Conservation (phyloP, 2,888 invertebrate genomes). For the Parnassius smintheus region DNA sequence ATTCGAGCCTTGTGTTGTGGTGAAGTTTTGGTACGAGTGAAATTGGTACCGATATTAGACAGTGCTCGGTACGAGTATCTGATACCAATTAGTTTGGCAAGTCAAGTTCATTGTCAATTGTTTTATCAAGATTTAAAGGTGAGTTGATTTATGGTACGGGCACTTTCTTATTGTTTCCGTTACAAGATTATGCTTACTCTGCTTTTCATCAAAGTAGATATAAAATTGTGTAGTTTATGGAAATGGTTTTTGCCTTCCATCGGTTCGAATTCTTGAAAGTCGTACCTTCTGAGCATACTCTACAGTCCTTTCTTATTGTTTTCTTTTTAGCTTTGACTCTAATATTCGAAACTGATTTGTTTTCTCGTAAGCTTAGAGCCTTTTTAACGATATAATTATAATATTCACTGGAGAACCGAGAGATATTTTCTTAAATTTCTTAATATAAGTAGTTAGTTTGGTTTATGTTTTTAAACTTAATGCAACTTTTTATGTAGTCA, state of each 20-base stretch:
- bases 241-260: slow-evolving; percentile 10
- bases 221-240: slow-evolving; percentile 12
- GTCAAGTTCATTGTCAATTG: slow-evolving; percentile 63
- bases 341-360: too few species aligned
- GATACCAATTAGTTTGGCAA: slow-evolving; percentile 54
- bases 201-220: slow-evolving; percentile 3
- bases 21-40: slow-evolving; percentile 50
- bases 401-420: too few species aligned
- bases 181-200: slow-evolving; percentile 26
- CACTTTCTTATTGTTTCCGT: slow-evolving; percentile 51
- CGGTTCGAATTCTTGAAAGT: slow-evolving; percentile 23
- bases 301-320: slow-evolving; percentile 10
- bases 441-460: too few species aligned
- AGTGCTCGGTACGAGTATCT: slow-evolving; percentile 35
- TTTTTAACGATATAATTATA: too few species aligned
- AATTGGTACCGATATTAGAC: slow-evolving; percentile 55
- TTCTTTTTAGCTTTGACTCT: background rate
- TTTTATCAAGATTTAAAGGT: slow-evolving; percentile 67
- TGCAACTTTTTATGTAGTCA: too few species aligned
- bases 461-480: too few species aligned
- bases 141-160: slow-evolving; percentile 45
- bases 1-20: slow-evolving; percentile 45
- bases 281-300: slow-evolving; percentile 5
- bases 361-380: too few species aligned
- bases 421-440: too few species aligned